Evolutionary conservation across 2,113 vertebrate genomes (phyloP).

Genomic region (Lates calcarifer): DNA sequence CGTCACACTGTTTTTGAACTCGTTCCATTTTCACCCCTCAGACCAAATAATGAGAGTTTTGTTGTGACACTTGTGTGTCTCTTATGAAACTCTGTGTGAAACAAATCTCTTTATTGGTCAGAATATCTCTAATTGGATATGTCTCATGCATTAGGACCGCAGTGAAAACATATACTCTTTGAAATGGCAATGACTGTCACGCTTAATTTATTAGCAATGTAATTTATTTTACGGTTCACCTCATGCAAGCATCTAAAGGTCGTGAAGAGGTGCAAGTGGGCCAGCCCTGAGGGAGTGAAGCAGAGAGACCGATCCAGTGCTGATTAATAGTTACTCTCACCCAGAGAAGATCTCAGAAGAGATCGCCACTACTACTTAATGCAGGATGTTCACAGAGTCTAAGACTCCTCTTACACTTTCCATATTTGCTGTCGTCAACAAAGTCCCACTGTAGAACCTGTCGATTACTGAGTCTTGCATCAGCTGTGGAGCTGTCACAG

Average conservation of each 20-base stretch:
- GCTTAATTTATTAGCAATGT: slow-evolving; percentile 73
- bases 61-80: neutral
- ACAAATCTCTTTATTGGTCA: slow-evolving; percentile 16
- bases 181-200: slow-evolving; percentile 74
- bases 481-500: neutral
- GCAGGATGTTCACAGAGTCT: slow-evolving; percentile 19
- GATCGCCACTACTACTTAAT: neutral
- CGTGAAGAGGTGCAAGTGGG: slow-evolving; percentile 55
- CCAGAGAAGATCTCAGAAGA: slow-evolving; percentile 21
- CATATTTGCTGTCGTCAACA: neutral
- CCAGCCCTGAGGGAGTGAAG: slow-evolving; percentile 41
- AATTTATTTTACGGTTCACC: slow-evolving; percentile 74
- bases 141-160: slow-evolving; percentile 56
- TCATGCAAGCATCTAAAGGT: slow-evolving; percentile 72
- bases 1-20: slow-evolving; percentile 72
- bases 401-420: neutral
- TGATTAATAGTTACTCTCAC: slow-evolving; percentile 32
- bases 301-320: slow-evolving; percentile 16
- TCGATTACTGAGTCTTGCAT: neutral
- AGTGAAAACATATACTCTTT: slow-evolving; percentile 74
- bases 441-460: neutral
- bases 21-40: slow-evolving; percentile 60
- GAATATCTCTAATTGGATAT: slow-evolving; percentile 45
- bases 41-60: slow-evolving; percentile 37
- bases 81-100: neutral